A percentile compares a stretch with the other conserved stretches of the same genome.
Conservation (phyloP, 1,140 invertebrate species). For the Dinothrombium tinctorium region DNA sequence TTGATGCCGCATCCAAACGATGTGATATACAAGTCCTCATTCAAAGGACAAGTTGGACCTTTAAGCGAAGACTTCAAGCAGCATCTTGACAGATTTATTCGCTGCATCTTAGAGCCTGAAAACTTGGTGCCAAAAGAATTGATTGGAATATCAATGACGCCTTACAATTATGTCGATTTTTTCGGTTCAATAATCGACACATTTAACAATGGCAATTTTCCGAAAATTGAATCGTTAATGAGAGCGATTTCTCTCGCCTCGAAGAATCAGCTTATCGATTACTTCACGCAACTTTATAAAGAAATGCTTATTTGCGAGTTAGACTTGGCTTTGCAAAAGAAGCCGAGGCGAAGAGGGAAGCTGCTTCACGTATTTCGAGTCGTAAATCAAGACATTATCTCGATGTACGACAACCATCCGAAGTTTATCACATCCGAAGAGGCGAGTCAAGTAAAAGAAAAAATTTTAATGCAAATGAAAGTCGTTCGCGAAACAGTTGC, state of each 20-base stretch:
- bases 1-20: conserved; percentile 80
- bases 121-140: not conserved
- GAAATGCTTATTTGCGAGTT: not conserved
- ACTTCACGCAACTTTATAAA: not conserved
- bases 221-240: not conserved
- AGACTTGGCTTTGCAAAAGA: not conserved
- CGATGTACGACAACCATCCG: not conserved
- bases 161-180: not conserved
- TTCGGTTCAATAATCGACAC: not conserved
- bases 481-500: not conserved
- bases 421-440: not conserved
- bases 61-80: not conserved
- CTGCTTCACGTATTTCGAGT: not conserved
- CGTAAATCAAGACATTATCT: not conserved
- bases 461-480: not conserved
- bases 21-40: not conserved
- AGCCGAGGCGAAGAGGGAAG: too few species aligned
- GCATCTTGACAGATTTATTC: not conserved
- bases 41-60: not conserved
- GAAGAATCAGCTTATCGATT: not conserved
- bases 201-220: not conserved
- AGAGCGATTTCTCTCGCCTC: not conserved
- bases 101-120: not conserved
- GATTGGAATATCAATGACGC: not conserved
- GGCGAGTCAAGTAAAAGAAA: not conserved